phyloP scores from a whole-genome alignment of 2,113 vertebrate species.

The Dryoscopus gambensis region DNA sequence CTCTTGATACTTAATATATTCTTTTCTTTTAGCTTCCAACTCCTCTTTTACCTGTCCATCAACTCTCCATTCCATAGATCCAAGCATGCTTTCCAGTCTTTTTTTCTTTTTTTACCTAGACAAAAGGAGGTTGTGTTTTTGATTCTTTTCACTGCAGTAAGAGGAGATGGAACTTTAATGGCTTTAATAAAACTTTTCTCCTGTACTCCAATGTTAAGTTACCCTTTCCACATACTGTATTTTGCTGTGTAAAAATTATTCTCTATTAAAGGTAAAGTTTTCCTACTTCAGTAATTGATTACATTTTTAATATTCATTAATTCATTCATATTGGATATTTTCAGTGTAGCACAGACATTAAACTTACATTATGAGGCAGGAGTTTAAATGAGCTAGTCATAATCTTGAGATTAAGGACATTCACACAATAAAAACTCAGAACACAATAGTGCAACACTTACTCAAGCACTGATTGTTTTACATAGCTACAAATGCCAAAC shows the following conservation, averaged over 20 bases:
- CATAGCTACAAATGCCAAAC: neutral
- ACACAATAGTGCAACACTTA: neutral
- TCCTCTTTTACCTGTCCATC: slow-evolving; percentile 65
- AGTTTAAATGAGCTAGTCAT: neutral
- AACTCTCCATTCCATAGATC: slow-evolving; percentile 50
- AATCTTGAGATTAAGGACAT: neutral
- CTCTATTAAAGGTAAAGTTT: neutral
- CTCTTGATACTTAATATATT: slow-evolving; percentile 44
- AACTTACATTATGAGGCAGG: neutral
- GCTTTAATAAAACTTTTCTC: slow-evolving; percentile 65
- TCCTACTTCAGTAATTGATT: neutral
- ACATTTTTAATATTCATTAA: slow-evolving; percentile 1
- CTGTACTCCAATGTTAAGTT: neutral
- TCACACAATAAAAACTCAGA: neutral
- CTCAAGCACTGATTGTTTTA: neutral
- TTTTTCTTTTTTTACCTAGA: slow-evolving; percentile 32
- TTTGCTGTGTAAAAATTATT: slow-evolving; percentile 20
- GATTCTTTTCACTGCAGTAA: slow-evolving; percentile 51
- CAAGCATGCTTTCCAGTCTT: slow-evolving; percentile 32
- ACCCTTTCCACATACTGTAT: neutral
- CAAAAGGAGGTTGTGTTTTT: slow-evolving; percentile 51
- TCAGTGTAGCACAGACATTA: neutral
- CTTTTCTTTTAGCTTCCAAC: slow-evolving; percentile 53
- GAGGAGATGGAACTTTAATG: slow-evolving; percentile 36
- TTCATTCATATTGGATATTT: neutral